These are phyloP conservation scores for Lemur catta DNA, from an alignment of 2,797 vertebrate genomes.

Conservation along the genomic window DNA sequence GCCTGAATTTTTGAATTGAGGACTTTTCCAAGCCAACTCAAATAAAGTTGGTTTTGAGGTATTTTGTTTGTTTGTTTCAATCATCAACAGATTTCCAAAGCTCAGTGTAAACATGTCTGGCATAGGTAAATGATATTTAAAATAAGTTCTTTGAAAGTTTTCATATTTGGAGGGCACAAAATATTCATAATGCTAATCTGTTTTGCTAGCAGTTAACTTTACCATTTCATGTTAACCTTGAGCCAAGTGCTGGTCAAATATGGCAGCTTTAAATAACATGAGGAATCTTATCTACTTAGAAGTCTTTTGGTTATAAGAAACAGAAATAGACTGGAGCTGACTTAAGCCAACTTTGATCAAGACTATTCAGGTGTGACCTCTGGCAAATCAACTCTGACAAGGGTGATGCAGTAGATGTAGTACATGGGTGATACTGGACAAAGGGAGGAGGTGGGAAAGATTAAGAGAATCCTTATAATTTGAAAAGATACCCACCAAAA, in stretches of 20 bases:
- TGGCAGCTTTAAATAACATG: background rate
- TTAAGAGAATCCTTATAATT: background rate
- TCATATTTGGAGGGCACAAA: background rate
- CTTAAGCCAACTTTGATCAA: background rate
- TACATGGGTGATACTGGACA: accelerated
- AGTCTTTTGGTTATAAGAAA: background rate
- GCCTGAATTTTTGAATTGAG: slow-evolving; percentile 48
- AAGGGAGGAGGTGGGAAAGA: accelerated
- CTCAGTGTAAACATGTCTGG: background rate
- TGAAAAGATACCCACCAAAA: background rate
- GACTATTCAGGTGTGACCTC: background rate
- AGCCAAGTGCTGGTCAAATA: background rate
- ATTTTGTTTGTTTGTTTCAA: background rate
- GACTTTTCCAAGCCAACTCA: slow-evolving; percentile 5
- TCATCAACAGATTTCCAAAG: slow-evolving; percentile 39
- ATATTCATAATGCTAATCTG: background rate
- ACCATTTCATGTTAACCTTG: background rate
- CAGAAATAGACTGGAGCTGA: background rate
- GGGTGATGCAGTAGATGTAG: accelerated
- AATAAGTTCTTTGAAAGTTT: background rate
- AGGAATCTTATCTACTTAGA: background rate
- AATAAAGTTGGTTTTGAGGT: background rate
- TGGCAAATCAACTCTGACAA: background rate
- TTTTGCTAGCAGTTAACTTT: background rate
- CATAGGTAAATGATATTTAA: background rate